Conservation (phyloP, 2,113 vertebrate genomes). For the Pterocles gutturalis region DNA sequence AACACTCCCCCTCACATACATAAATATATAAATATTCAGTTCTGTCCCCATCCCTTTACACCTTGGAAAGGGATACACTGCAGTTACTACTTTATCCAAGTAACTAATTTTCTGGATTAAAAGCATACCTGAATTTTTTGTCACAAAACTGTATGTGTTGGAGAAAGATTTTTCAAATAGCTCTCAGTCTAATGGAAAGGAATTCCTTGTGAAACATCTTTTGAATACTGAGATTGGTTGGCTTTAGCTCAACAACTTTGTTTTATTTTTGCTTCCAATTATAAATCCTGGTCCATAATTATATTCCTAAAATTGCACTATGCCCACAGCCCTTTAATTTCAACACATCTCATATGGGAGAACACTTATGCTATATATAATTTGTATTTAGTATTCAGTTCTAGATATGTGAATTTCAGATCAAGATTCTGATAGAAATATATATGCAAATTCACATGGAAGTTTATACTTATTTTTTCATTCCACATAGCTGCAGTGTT, state of each 20-base stretch:
- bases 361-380: not conserved
- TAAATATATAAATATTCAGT: not conserved
- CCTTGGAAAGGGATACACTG: not conserved
- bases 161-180: not conserved
- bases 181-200: not conserved
- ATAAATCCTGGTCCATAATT: not conserved
- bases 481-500: not conserved
- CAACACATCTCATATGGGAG: not conserved
- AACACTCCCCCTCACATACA: not conserved
- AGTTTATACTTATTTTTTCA: not conserved
- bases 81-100: not conserved
- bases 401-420: not conserved
- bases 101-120: not conserved
- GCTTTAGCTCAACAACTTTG: not conserved
- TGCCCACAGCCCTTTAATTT: not conserved
- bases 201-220: not conserved
- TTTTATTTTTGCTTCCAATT: slow-evolving; percentile 10
- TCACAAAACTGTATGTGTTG: not conserved
- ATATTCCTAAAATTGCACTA: not conserved
- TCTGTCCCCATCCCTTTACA: not conserved
- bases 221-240: not conserved
- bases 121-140: not conserved
- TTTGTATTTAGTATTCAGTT: not conserved
- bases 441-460: not conserved
- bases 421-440: not conserved